These are phyloP conservation scores for Agriopis marginaria DNA, from an alignment of 2,888 invertebrate genomes.

Conservation along the genomic window DNA sequence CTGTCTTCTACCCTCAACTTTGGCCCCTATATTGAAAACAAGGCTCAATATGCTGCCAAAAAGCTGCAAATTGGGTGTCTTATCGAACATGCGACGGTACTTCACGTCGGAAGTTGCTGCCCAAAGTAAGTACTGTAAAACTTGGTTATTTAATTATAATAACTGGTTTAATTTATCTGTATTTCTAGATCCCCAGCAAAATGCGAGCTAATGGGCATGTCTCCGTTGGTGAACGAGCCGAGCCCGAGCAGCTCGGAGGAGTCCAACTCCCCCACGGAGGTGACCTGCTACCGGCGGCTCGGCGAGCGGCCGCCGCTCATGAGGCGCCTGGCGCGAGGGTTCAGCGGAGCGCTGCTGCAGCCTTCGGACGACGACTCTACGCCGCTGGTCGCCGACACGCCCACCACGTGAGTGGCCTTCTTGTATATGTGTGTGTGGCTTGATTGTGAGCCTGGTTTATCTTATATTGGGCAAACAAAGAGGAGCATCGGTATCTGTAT, in stretches of 20 bases:
- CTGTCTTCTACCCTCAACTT: no score
- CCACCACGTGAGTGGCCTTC: constrained; percentile 77
- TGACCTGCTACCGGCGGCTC: constrained; percentile 93
- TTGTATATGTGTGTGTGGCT: no score
- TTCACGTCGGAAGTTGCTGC: no score
- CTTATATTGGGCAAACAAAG: no score
- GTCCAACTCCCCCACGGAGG: constrained; percentile 94
- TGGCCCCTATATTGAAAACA: no score
- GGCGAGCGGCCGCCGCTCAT: constrained; percentile 92
- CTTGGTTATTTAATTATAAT: no score
- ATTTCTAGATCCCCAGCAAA: constrained; percentile 70
- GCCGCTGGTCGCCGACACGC: constrained; percentile 90
- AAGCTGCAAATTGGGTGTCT: no score
- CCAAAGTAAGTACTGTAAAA: no score
- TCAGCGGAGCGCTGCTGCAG: constrained; percentile 86
- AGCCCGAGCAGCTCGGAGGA: constrained; percentile 92
- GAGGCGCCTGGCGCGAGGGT: constrained; percentile 92
- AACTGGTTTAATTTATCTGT: neutral
- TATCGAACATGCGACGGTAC: no score
- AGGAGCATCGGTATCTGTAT: no score
- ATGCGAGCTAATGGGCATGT: constrained; percentile 76
- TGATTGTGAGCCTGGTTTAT: no score
- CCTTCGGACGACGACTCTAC: constrained; percentile 89
- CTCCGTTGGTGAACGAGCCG: constrained; percentile 69
- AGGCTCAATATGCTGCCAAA: no score